Conservation (phyloP, 1,140 invertebrate genomes). For the Catajapyx aquilonaris region DNA sequence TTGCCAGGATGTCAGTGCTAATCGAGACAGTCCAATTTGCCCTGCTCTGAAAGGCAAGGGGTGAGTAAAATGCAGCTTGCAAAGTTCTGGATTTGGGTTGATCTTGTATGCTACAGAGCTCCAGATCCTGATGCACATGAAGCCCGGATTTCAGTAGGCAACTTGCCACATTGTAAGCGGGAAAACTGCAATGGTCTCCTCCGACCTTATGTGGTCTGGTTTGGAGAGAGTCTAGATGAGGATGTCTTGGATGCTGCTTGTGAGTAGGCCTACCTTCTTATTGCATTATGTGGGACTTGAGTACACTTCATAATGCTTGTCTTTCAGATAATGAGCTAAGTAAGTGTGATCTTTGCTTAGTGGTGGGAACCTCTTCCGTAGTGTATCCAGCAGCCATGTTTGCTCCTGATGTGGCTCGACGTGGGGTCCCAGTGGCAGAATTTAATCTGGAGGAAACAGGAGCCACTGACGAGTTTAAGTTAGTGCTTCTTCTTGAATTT, state of each 20-base stretch:
- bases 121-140: slow-evolving; percentile 24
- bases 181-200: slow-evolving; percentile 42
- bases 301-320: slow-evolving; percentile 9
- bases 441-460: slow-evolving; percentile 69
- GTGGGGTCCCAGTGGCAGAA: slow-evolving; percentile 65
- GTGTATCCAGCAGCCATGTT: slow-evolving; percentile 89
- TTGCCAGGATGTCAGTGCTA: slow-evolving; percentile 44
- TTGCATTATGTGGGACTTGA: background rate
- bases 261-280: slow-evolving; percentile 17
- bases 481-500: slow-evolving; percentile 14
- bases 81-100: background rate
- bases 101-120: slow-evolving; percentile 17
- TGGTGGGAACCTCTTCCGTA: slow-evolving; percentile 69
- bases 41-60: slow-evolving; percentile 34
- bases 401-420: slow-evolving; percentile 50
- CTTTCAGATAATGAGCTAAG: slow-evolving; percentile 34
- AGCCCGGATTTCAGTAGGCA: slow-evolving; percentile 36
- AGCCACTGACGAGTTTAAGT: slow-evolving; percentile 44
- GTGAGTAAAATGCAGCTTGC: slow-evolving; percentile 16
- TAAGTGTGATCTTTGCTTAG: slow-evolving; percentile 57
- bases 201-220: slow-evolving; percentile 74
- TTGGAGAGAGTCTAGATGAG: slow-evolving; percentile 56
- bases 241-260: slow-evolving; percentile 38
- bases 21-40: slow-evolving; percentile 66
- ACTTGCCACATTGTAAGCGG: slow-evolving; percentile 48